Base-by-base conservation (phyloP, 2,888 invertebrate species). In the Chloroclystis v-ata region DNA sequence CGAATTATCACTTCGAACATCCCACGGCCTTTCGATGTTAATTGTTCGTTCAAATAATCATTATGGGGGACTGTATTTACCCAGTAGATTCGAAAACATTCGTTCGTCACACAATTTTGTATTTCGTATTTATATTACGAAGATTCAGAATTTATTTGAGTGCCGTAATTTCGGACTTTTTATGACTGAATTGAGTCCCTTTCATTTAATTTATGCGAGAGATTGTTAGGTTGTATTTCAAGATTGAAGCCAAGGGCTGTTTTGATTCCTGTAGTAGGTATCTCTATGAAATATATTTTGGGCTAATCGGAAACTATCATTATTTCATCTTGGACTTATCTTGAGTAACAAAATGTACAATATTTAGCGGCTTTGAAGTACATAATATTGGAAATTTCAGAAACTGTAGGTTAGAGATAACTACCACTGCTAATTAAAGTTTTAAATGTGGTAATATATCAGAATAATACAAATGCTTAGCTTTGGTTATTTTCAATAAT, bases 1-100 rank as follows among this genome's bases (percentile, higher is more conserved):
- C 75, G 66, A 79, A 78, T 82, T 80, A 78, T 72, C 75, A 72
- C 70, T 72, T 65, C 68, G 63, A 63, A 64, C 67, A 60, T 60
- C 66, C 69, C 69, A 74, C 78, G 65, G 64, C 63, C 59, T 69
- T 67, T 70, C 63, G 60, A 73, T 75, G 78, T 73, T 82, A 82
- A 82, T 80, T 79, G 75, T 74, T 65, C 71, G 71, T 73, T 76
- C 82, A 81, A 82, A 82, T 79, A 83, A 81, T 82, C 73, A 82
- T 82, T 82, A 82, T 73, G 76, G 72, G 76, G 79, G 78, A 71
- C 76, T 58, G 67, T 82, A 71, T 82, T 80, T 80, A 72, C 77
- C 65, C 61, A 65, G 62, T 60, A 70, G 70, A 75, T 76, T 72
- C 72, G 67, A 73, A 76, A 77, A 78, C 78, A 78, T 72, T 66